phyloP scores from a whole-genome alignment of 2,113 vertebrate species.

The Corythornis madagascariensis region DNA sequence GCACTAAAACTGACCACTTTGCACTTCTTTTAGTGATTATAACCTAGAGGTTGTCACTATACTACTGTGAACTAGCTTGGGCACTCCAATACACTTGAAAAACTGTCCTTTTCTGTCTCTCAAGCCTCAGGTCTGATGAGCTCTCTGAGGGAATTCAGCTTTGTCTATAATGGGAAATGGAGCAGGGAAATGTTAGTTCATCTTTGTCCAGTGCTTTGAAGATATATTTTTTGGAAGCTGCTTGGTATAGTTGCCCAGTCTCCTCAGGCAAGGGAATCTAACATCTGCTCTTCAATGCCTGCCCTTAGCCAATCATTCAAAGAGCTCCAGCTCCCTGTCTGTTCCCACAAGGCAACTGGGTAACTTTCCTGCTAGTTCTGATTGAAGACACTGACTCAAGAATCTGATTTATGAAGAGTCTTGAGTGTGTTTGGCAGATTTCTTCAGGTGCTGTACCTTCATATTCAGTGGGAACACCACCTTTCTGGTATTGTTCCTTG shows the following conservation, averaged over 20 bases:
- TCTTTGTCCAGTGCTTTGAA: slow-evolving; percentile 3
- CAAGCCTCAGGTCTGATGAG: neutral
- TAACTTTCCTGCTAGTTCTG: neutral
- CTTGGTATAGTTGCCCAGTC: neutral
- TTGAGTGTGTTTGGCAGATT: neutral
- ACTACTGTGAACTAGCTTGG: neutral
- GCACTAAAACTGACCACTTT: neutral
- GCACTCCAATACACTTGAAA: neutral
- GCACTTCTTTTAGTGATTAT: neutral
- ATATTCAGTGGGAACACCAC: neutral
- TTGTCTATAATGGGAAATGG: neutral
- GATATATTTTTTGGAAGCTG: neutral
- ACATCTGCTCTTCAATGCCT: neutral
- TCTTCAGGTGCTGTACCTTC: neutral
- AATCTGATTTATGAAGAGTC: neutral
- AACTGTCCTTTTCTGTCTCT: neutral
- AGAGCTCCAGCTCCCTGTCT: neutral
- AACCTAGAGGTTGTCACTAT: neutral
- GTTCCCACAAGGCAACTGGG: neutral
- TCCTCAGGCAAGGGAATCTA: neutral
- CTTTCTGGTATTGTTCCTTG: neutral
- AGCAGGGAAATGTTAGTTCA: neutral
- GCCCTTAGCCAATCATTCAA: neutral
- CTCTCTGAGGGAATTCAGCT: neutral
- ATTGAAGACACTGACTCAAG: neutral